These are phyloP conservation scores for Callosobruchus maculatus DNA, from an alignment of 2,888 invertebrate species.

Conservation along the genomic window DNA sequence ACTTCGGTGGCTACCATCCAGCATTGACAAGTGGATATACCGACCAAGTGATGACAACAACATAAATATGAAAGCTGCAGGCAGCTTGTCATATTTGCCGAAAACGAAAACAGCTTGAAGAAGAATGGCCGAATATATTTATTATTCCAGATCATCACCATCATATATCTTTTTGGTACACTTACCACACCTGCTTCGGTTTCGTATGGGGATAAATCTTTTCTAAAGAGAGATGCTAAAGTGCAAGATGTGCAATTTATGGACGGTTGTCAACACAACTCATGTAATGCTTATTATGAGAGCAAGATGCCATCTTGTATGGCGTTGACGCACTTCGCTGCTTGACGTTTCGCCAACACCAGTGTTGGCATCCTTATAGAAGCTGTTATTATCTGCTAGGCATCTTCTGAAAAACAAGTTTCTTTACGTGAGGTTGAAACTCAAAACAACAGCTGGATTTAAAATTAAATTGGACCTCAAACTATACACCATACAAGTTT, in stretches of 20 bases:
- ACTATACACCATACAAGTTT: too few relatives aligned
- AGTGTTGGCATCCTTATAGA: too few relatives aligned
- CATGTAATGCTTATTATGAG: not conserved
- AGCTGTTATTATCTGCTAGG: too few relatives aligned
- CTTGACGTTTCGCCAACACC: too few relatives aligned
- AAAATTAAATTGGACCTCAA: too few relatives aligned
- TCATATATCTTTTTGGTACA: not conserved
- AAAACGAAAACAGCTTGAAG: not conserved
- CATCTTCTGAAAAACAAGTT: too few relatives aligned
- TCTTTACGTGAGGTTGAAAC: too few relatives aligned
- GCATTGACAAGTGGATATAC: not conserved
- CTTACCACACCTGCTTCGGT: not conserved
- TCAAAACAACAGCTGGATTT: too few relatives aligned
- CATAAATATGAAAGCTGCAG: not conserved
- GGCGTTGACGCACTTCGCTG: too few relatives aligned
- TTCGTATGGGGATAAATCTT: not conserved
- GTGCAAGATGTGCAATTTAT: not conserved
- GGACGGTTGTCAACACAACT: not conserved
- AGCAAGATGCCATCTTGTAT: too few relatives aligned
- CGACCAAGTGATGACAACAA: not conserved
- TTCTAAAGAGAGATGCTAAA: not conserved
- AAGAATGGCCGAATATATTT: not conserved
- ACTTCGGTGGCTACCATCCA: too few relatives aligned
- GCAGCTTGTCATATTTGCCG: not conserved
- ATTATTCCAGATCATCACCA: not conserved